Conservation (phyloP, 2,113 vertebrate species). For the Cochlearius cochlearius region DNA sequence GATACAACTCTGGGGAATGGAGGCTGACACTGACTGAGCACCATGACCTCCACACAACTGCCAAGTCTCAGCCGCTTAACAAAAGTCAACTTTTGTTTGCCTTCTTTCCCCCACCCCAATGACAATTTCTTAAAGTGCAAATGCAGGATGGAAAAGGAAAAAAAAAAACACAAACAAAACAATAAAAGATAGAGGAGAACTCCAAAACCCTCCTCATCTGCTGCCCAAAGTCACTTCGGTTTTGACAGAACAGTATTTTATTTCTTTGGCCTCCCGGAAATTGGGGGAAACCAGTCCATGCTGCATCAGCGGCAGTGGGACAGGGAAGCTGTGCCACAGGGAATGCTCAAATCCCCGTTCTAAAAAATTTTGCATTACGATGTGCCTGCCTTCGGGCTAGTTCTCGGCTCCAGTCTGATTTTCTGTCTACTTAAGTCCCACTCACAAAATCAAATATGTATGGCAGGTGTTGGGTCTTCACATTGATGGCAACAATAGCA, state of each 20-base stretch:
- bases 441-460: neutral
- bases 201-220: neutral
- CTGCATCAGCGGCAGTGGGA: neutral
- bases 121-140: slow-evolving; percentile 65
- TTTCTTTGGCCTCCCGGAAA: slow-evolving; percentile 34
- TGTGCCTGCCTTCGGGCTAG: neutral
- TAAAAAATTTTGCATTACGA: neutral
- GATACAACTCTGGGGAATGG: slow-evolving; percentile 72
- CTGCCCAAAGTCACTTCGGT: slow-evolving; percentile 7
- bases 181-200: neutral
- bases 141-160: neutral
- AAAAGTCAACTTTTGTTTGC: slow-evolving; percentile 70
- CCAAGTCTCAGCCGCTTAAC: slow-evolving; percentile 56
- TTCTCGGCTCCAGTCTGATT: neutral
- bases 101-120: neutral
- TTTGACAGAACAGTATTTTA: slow-evolving; percentile 33
- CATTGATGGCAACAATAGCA: neutral
- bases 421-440: neutral
- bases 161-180: neutral
- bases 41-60: slow-evolving; percentile 73
- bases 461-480: neutral
- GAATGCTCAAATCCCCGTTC: neutral
- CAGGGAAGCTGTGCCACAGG: neutral
- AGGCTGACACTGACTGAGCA: slow-evolving; percentile 71
- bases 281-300: neutral